Conservation (phyloP, 2,888 invertebrate species). For the Amitus sp. region DNA sequence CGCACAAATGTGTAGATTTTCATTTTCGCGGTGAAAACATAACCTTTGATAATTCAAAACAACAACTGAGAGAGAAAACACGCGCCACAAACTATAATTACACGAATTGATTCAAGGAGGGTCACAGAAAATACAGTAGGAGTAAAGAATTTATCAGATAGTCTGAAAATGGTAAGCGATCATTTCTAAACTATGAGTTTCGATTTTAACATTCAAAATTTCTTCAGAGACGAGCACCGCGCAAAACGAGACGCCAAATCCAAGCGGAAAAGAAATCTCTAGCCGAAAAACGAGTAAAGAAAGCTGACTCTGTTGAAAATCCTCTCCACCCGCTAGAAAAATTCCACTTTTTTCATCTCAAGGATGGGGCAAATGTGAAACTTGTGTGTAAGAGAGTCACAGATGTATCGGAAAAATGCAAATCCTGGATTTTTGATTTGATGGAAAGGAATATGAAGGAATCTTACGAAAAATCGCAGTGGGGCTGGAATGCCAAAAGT, state of each 20-base stretch:
- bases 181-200: no score
- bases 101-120: no score
- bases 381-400: constrained; percentile 72
- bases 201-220: no score
- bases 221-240: constrained; percentile 52
- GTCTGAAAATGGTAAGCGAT: no score
- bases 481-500: constrained; percentile 76
- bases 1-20: no score
- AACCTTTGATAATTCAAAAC: no score
- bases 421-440: constrained; percentile 79
- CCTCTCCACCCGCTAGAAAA: constrained; percentile 72
- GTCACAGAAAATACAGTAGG: no score
- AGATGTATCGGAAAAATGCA: constrained; percentile 69
- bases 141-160: no score
- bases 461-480: constrained; percentile 70
- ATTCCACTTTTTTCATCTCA: constrained; percentile 70
- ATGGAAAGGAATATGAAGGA: constrained; percentile 83
- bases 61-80: no score
- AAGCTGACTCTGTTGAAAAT: constrained; percentile 71
- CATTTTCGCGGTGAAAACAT: no score
- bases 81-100: no score
- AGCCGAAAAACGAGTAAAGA: constrained; percentile 71
- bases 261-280: constrained; percentile 49
- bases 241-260: constrained; percentile 55
- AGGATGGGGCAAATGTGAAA: constrained; percentile 71